Percentiles rank a stretch among this genome's conserved stretches.
Conservation (phyloP, 1,140 invertebrate genomes). For the roundworm (Caenorhabditis elegans) region DNA sequence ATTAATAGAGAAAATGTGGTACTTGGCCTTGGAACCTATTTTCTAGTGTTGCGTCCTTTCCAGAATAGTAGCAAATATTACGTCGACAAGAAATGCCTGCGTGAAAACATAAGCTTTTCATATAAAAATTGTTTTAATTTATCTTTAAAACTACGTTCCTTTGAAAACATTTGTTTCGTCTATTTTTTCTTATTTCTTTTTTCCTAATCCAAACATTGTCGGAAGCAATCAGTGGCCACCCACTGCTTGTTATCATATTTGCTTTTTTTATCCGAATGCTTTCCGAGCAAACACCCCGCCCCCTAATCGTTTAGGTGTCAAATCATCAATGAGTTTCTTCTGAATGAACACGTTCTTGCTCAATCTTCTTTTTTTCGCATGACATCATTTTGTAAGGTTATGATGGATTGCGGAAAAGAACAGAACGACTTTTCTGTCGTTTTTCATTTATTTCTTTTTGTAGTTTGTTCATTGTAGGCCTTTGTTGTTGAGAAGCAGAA, state of each 20-base stretch:
- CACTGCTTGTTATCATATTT: not conserved
- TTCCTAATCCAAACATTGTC: not conserved
- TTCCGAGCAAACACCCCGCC: not conserved
- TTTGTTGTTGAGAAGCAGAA: too few relatives aligned
- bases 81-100: too few relatives aligned
- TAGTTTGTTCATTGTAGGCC: too few relatives aligned
- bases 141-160: too few relatives aligned
- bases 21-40: too few relatives aligned
- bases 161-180: too few relatives aligned
- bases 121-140: too few relatives aligned
- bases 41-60: too few relatives aligned
- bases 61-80: too few relatives aligned
- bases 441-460: not conserved
- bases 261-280: conserved; percentile 3
- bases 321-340: not conserved
- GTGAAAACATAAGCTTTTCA: too few relatives aligned
- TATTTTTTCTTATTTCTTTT: not conserved
- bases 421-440: not conserved
- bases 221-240: not conserved
- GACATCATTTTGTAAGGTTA: not conserved
- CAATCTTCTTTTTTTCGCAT: not conserved
- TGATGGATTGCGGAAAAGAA: not conserved
- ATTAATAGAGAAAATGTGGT: too few relatives aligned
- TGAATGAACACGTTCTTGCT: not conserved
- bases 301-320: not conserved